These are phyloP conservation scores for Nebria salina DNA, from an alignment of 2,888 invertebrate genomes.

Conservation along the genomic window DNA sequence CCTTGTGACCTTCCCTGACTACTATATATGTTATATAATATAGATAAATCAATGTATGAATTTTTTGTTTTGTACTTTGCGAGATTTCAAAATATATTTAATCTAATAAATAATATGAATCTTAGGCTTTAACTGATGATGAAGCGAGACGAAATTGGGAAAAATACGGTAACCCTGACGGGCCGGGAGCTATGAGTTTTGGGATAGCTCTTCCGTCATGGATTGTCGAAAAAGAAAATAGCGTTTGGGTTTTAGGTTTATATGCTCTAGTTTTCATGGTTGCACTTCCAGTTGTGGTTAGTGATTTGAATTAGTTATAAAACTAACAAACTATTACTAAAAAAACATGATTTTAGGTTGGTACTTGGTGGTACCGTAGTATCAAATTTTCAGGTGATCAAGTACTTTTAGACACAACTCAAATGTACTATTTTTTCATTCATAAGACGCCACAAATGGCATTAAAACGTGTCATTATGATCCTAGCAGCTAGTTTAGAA, in stretches of 20 bases:
- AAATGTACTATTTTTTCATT: slow-evolving; percentile 95
- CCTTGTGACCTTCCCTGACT: neutral
- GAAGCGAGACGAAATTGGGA: slow-evolving; percentile 98
- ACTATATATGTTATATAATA: no score
- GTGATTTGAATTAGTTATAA: slow-evolving; percentile 53
- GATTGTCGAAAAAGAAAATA: slow-evolving; percentile 99
- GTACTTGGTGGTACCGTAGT: slow-evolving; percentile 99
- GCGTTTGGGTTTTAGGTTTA: slow-evolving; percentile 94
- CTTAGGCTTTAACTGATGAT: slow-evolving; percentile 93
- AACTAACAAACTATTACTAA: neutral
- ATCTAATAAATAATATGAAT: neutral
- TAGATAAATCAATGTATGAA: no score
- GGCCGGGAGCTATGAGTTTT: slow-evolving; percentile 98
- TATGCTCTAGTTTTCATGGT: slow-evolving; percentile 99
- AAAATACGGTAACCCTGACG: slow-evolving; percentile 99
- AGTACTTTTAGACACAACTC: slow-evolving; percentile 95
- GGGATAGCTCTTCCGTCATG: slow-evolving; percentile 99
- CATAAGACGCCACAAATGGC: slow-evolving; percentile 96
- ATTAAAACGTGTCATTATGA: slow-evolving; percentile 94
- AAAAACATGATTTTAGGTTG: slow-evolving; percentile 67
- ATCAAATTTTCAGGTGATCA: slow-evolving; percentile 97
- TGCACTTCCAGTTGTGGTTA: slow-evolving; percentile 85
- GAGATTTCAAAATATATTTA: neutral
- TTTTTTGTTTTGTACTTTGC: neutral
- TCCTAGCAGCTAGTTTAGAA: slow-evolving; percentile 95